Conservation (phyloP, 1,140 invertebrate species). For the Schlechtendalia chinensis region DNA sequence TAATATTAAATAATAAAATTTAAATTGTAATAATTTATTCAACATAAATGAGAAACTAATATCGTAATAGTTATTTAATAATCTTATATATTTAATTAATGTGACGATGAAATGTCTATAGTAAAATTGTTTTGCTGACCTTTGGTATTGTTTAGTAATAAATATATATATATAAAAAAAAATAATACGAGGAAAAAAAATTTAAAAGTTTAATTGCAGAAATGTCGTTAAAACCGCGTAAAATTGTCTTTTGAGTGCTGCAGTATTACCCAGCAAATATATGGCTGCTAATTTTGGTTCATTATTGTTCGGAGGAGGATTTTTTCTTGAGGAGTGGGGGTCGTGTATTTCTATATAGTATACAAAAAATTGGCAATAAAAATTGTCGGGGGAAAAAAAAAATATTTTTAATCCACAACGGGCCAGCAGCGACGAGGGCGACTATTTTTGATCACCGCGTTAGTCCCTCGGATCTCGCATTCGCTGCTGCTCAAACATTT, state of each 20-base stretch:
- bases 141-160: background rate
- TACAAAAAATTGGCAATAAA: conserved; percentile 49
- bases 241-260: background rate
- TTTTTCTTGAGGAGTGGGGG: conserved; percentile 25
- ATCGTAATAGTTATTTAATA: too few relatives aligned
- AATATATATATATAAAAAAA: too few relatives aligned
- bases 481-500: conserved; percentile 43
- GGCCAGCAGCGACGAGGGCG: conserved; percentile 48
- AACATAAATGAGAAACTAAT: too few relatives aligned
- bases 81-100: too few relatives aligned
- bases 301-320: conserved; percentile 1
- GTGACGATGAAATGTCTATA: too few relatives aligned
- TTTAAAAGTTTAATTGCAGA: too few relatives aligned
- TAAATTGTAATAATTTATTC: too few relatives aligned
- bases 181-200: background rate
- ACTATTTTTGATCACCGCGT: conserved; percentile 49
- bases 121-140: background rate
- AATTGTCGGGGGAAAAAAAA: conserved; percentile 47
- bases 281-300: conserved; percentile 24
- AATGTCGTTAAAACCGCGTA: background rate
- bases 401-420: conserved; percentile 47
- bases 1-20: background rate
- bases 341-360: conserved; percentile 3
- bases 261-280: background rate
- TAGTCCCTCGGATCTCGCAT: conserved; percentile 47